Base-by-base conservation (phyloP, 2,888 invertebrate genomes). In the Hirtodrosophila cameraria region DNA sequence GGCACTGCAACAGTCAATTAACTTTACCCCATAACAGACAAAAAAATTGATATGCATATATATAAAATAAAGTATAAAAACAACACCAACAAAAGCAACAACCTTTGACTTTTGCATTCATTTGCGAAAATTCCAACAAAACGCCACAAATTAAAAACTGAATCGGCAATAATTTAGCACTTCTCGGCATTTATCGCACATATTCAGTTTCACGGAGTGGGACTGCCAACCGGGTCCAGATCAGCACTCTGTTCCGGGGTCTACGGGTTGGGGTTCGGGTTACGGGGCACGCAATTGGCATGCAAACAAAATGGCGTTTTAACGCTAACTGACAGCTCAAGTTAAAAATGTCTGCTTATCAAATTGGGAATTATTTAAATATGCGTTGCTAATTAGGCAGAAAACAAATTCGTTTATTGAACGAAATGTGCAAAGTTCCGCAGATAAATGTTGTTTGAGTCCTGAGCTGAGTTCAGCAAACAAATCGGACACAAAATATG, bases 331-430 rank as follows among this genome's bases (percentile, higher is more conserved):
- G 87, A 88, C 81, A 87, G 83, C 69, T 74, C 73, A 87, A 86
- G 86, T 87, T 86, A 73, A 85, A 87, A 86, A 83, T 85, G 88
- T 87, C 86, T 78, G 87, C 88, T 85, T 88, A 88, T 86, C 86
- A 88, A 87, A 85, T 81, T 66, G 81, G 59, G 83, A 81, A 87
- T 86, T 85, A 86, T 87, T 86, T 86, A 86, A 86, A 86, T 84
- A 87, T 87, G 67, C 86, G 78, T 62, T 79, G 86, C 88, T 88
- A 86, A 86, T 86, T 86, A 86, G 88, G 81, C 83, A 72, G 78
- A 71, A 71, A 75, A 85, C 83, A 83, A 85, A 83, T 68, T 60
- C 83, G 63, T 69, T 78, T 64, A 75, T 68, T 60, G 69, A 53
- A 54, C 55, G 45, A 42, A 41, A 48, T 54, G 35, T 48, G 59